These are phyloP conservation scores for Drosophila histrio DNA, from an alignment of 2,888 invertebrate species.

Conservation along the genomic window DNA sequence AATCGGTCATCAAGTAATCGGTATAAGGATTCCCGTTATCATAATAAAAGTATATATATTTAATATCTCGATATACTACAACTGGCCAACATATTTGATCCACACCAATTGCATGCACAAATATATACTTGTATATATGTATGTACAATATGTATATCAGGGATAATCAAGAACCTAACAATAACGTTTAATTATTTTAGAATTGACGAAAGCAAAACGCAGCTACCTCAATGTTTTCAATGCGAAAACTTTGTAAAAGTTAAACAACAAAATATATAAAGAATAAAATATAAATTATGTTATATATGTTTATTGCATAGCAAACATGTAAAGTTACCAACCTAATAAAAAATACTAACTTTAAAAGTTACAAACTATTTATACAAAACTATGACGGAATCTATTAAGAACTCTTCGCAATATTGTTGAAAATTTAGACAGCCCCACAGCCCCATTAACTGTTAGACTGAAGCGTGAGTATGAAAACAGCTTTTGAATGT, in stretches of 20 bases:
- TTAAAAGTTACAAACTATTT: slow-evolving; percentile 72
- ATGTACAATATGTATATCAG: slow-evolving; percentile 47
- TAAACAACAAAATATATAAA: slow-evolving; percentile 43
- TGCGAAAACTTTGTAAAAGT: slow-evolving; percentile 47
- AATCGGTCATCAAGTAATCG: slow-evolving; percentile 21
- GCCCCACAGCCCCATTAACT: slow-evolving; percentile 18
- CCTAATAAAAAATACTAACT: slow-evolving; percentile 63
- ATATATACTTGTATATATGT: background rate
- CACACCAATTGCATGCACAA: slow-evolving; percentile 20
- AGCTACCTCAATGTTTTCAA: slow-evolving; percentile 69
- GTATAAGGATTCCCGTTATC: slow-evolving; percentile 29
- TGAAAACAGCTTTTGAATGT: slow-evolving; percentile 17
- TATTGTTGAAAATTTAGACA: slow-evolving; percentile 5
- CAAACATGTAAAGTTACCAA: slow-evolving; percentile 63
- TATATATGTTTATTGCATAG: slow-evolving; percentile 75
- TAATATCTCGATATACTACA: slow-evolving; percentile 11
- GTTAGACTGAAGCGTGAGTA: slow-evolving; percentile 67
- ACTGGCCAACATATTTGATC: slow-evolving; percentile 39
- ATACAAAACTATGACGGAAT: slow-evolving; percentile 25
- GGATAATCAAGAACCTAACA: slow-evolving; percentile 48
- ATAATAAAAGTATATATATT: slow-evolving; percentile 6
- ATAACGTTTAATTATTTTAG: slow-evolving; percentile 31
- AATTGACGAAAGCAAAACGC: slow-evolving; percentile 48
- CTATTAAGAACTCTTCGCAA: background rate
- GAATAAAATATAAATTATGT: slow-evolving; percentile 40